These are phyloP conservation scores for Takifugu rubripes DNA, from an alignment of 2,797 vertebrate genomes.

Conservation along the genomic window DNA sequence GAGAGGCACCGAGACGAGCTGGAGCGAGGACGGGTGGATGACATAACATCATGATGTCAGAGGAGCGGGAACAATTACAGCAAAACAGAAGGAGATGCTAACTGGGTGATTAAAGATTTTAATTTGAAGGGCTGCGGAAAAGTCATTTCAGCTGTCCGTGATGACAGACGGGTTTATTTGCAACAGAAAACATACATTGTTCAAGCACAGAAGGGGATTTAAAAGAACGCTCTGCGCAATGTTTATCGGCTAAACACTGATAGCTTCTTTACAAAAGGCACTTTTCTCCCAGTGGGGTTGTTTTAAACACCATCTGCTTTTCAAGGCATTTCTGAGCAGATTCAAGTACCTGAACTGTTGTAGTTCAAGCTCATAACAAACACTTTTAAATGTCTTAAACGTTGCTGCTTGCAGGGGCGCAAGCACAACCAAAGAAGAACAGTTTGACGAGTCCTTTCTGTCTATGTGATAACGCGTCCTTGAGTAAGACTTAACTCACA, in stretches of 20 bases:
- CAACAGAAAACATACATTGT: slow-evolving; percentile 29
- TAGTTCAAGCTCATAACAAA: no score
- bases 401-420: no score
- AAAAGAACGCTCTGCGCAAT: slow-evolving; percentile 25
- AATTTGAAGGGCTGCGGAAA: slow-evolving; percentile 64
- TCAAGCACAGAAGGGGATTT: slow-evolving; percentile 33
- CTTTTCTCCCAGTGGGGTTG: no score
- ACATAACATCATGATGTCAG: slow-evolving; percentile 53
- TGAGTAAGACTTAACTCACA: no score
- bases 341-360: no score
- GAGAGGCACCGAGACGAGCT: slow-evolving; percentile 30
- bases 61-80: slow-evolving; percentile 59
- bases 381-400: no score
- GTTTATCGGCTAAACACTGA: slow-evolving; percentile 13
- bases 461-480: no score
- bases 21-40: slow-evolving; percentile 18
- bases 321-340: no score
- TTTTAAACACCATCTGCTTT: no score
- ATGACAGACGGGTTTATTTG: slow-evolving; percentile 55
- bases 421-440: no score
- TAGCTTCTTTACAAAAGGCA: neutral
- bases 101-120: slow-evolving; percentile 68
- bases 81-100: slow-evolving; percentile 58
- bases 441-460: no score
- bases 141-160: slow-evolving; percentile 44